Conservation (phyloP, 2,113 vertebrate species). For the Chiloscyllium plagiosum region DNA sequence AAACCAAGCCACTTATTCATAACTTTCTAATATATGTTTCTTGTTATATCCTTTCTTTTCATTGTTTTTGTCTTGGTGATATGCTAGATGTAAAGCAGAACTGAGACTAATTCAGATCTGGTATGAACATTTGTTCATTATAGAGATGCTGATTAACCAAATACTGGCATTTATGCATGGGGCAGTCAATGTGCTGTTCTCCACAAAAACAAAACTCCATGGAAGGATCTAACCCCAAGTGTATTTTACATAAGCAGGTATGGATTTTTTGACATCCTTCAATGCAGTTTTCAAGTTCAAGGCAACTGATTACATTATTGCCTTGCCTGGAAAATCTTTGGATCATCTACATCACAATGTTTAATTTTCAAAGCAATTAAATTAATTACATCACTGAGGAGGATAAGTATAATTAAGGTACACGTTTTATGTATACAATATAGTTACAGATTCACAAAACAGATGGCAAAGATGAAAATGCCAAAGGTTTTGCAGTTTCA, state of each 20-base stretch:
- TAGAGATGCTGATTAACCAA: not conserved
- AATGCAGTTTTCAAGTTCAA: conserved; percentile 15
- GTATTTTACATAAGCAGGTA: not conserved
- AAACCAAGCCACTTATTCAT: not conserved
- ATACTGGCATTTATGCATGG: not conserved
- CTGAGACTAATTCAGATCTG: not conserved
- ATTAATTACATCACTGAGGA: not conserved
- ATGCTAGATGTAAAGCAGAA: not conserved
- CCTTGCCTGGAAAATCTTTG: not conserved
- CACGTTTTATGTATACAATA: not conserved
- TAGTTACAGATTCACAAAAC: not conserved
- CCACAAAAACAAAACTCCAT: not conserved
- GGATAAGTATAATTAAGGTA: not conserved
- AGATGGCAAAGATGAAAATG: not conserved
- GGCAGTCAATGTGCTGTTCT: not conserved
- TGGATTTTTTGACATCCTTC: conserved; percentile 14
- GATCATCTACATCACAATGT: not conserved
- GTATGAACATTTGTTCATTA: not conserved
- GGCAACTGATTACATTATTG: not conserved
- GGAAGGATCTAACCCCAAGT: not conserved
- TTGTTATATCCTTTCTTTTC: not conserved
- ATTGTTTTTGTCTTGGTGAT: not conserved
- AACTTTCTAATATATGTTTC: not conserved
- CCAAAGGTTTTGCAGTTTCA: not conserved
- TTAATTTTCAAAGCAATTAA: not conserved